These are phyloP conservation scores for Oscheius myriophilus DNA, from an alignment of 2,888 invertebrate species.

Conservation along the genomic window DNA sequence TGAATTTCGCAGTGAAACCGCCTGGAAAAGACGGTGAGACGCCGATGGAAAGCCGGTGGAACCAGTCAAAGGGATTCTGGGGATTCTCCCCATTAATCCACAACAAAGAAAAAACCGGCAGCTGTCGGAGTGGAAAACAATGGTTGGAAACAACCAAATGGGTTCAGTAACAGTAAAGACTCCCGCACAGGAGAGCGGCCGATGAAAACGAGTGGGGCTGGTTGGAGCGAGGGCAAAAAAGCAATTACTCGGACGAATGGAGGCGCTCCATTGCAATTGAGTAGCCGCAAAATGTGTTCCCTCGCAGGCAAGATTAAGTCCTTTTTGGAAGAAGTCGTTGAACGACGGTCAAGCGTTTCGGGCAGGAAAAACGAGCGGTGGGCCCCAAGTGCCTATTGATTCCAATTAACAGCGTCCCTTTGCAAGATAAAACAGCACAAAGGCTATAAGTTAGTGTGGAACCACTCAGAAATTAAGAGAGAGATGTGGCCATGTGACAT, in stretches of 20 bases:
- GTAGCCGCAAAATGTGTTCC: too few relatives aligned
- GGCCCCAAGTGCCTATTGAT: constrained; percentile 16
- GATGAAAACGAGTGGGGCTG: not conserved
- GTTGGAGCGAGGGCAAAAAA: constrained; percentile 7
- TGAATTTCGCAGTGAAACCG: too few relatives aligned
- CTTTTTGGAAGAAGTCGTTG: too few relatives aligned
- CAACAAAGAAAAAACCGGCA: too few relatives aligned
- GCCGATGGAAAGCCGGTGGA: too few relatives aligned
- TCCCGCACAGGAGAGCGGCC: not conserved
- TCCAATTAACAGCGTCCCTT: constrained; percentile 12
- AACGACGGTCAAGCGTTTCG: too few relatives aligned
- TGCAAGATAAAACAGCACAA: constrained; percentile 6
- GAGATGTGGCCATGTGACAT: not conserved
- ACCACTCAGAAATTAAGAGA: constrained; percentile 1
- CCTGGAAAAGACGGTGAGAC: too few relatives aligned
- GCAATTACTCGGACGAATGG: constrained; percentile 23
- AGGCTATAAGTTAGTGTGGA: not conserved
- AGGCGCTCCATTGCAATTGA: too few relatives aligned
- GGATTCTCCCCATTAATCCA: too few relatives aligned
- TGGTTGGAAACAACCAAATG: not conserved
- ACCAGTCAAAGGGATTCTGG: too few relatives aligned
- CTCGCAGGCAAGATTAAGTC: too few relatives aligned
- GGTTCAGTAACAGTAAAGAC: not conserved
- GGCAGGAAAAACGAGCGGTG: too few relatives aligned
- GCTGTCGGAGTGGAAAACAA: not conserved